Conservation (phyloP, 2,797 vertebrate species). For the Scyliorhinus canicula region DNA sequence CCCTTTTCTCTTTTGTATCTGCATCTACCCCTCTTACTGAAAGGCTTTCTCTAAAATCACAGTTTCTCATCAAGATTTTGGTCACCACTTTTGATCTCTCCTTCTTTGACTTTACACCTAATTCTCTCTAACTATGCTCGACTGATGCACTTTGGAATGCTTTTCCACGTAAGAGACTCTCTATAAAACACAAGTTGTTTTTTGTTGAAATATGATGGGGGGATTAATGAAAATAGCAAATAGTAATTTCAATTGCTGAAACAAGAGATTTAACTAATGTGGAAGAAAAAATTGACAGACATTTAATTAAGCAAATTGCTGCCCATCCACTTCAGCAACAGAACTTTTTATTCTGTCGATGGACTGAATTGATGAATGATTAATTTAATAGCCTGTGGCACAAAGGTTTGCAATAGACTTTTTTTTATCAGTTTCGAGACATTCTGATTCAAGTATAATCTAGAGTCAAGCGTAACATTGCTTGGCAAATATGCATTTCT, state of each 20-base stretch:
- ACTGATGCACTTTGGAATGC: background rate
- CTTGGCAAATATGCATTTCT: slow-evolving; percentile 22
- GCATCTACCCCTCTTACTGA: background rate
- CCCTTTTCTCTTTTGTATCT: background rate
- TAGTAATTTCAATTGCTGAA: background rate
- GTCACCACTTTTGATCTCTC: background rate
- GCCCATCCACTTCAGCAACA: background rate
- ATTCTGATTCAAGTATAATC: slow-evolving; percentile 28
- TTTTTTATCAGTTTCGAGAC: slow-evolving; percentile 15
- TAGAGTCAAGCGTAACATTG: slow-evolving; percentile 15
- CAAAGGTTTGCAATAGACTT: background rate
- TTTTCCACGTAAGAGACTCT: background rate
- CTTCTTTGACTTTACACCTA: background rate
- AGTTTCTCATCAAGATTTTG: background rate
- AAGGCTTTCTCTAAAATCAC: background rate
- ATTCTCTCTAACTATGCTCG: background rate
- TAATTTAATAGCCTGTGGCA: slow-evolving; percentile 34
- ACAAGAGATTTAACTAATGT: background rate
- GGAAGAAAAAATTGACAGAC: background rate
- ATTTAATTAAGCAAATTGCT: background rate
- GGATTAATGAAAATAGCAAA: slow-evolving; percentile 22
- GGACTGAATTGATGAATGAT: slow-evolving; percentile 30
- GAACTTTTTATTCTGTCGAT: slow-evolving; percentile 11
- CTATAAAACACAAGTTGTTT: background rate
- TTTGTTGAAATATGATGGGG: background rate